Percentiles rank a stretch among this genome's conserved stretches.
Evolutionary conservation across 2,888 invertebrate genomes (phyloP).

Genomic region (Gerris lacustris): DNA sequence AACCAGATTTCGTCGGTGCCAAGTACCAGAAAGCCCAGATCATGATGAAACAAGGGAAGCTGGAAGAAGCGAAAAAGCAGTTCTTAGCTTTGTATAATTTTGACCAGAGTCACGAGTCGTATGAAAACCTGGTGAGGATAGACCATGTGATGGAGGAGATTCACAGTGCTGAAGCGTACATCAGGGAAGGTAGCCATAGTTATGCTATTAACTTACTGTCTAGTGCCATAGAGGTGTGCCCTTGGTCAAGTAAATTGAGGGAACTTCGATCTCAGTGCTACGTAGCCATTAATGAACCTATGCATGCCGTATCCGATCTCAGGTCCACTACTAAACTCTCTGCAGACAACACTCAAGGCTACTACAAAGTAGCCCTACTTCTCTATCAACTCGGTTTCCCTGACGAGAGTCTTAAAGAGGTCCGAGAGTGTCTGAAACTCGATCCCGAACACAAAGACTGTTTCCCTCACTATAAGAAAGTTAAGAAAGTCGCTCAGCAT

Average conservation of each 20-base stretch:
- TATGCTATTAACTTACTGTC: constrained; percentile 53
- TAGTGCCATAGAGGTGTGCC: constrained; percentile 63
- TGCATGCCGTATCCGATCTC: constrained; percentile 82
- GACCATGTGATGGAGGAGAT: constrained; percentile 51
- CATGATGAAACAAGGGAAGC: constrained; percentile 76
- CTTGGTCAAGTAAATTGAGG: constrained; percentile 75
- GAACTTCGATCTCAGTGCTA: constrained; percentile 79
- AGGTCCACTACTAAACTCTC: constrained; percentile 78
- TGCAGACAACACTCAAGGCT: constrained; percentile 83
- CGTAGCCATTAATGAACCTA: constrained; percentile 61
- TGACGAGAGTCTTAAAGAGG: constrained; percentile 75
- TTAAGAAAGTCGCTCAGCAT: constrained; percentile 82
- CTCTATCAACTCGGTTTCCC: constrained; percentile 87
- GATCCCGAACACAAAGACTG: constrained; percentile 97
- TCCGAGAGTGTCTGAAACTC: constrained; percentile 89
- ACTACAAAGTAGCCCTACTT: constrained; percentile 65
- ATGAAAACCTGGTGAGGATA: constrained; percentile 53
- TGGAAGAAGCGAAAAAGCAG: constrained; percentile 68
- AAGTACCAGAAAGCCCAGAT: constrained; percentile 72
- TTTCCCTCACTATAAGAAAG: constrained; percentile 88
- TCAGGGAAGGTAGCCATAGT: constrained; percentile 42
- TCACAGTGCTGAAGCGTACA: constrained; percentile 50
- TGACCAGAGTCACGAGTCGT: constrained; percentile 71
- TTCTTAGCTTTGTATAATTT: constrained; percentile 53
- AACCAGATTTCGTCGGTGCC: constrained; percentile 85